A percentile compares a stretch with the other conserved stretches of the same genome.
These are phyloP conservation scores for Coenonympha arcania DNA, from an alignment of 2,888 invertebrate species.

Conservation along the genomic window DNA sequence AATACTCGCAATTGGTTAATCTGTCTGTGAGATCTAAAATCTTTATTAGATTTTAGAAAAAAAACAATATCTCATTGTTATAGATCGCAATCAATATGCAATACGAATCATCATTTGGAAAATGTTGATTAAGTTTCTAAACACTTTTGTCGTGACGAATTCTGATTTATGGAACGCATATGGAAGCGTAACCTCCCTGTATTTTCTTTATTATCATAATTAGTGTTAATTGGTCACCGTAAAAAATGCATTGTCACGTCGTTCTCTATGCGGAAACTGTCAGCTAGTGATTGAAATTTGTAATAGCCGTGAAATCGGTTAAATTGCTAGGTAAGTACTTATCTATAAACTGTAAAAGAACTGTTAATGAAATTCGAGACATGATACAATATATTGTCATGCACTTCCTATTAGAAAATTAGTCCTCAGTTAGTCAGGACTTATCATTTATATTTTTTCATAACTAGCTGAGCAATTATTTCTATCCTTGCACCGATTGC, in stretches of 20 bases:
- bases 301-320: background rate
- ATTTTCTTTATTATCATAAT: background rate
- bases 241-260: background rate
- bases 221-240: background rate
- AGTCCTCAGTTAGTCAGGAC: no score
- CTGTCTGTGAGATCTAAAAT: background rate
- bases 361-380: no score
- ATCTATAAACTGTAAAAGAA: no score
- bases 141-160: background rate
- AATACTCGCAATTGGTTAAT: background rate
- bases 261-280: constrained; percentile 1
- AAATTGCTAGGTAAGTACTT: no score
- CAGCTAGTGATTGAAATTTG: background rate
- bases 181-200: no score
- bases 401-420: no score
- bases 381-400: no score
- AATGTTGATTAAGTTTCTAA: background rate
- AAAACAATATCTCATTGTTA: background rate
- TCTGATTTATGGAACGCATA: background rate
- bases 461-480: no score
- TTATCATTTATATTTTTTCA: no score
- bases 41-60: background rate
- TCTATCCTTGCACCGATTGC: no score
- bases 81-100: background rate
- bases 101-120: background rate